Evolutionary conservation across 2,888 invertebrate species (phyloP), one percentile per base, ranked within the genome.

Genomic region (Hypselothyrea guttata): DNA sequence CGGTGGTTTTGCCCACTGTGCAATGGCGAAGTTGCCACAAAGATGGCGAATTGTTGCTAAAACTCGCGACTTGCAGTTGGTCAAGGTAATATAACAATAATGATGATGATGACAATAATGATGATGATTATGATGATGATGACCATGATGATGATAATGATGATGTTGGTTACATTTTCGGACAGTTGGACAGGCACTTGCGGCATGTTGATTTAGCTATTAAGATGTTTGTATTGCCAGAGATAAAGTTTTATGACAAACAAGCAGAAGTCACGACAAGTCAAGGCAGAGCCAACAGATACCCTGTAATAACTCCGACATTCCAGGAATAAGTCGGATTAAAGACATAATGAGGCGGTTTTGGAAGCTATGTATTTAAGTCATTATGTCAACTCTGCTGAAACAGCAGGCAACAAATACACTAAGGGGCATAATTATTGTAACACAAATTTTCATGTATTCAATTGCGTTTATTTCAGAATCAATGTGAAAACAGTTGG

Each of bases 221-320:
- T 69, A 71, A 71, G 71, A 55, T 60, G 57, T 71, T 71, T 55
- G 64, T 71, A 71, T 68, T 71, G 72, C 62, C 61, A 57, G 56
- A 58, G 69, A 72, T 72, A 69, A 72, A 68, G 68, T 71, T 71
- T 71, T 70, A 70, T 70, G 71, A 58, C 71, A 66, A 70, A 70
- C 58, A 28, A 53, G 18, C n/a, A n/a, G n/a, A n/a, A n/a, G n/a
- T n/a, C 16, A 16, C 30, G 28, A 33, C 7, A 4, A 33, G 15
- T 31, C 16, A 13, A n/a, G n/a, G 18, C 34, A 33, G 7, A 45
- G 5, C 31, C 12, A 45, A 4, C 9, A 22, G 7, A 42, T 27
- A 44, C 35, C 52, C 44, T 52, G n/a, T 44, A 35, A 42, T 15
- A 30, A 30, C 30, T 30, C 7, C 34, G n/a, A n/a, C n/a, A n/a